Evolutionary conservation across 2,888 invertebrate species (phyloP), one percentile per base, ranked within the genome.

Genomic region (Dryococelus australis): DNA sequence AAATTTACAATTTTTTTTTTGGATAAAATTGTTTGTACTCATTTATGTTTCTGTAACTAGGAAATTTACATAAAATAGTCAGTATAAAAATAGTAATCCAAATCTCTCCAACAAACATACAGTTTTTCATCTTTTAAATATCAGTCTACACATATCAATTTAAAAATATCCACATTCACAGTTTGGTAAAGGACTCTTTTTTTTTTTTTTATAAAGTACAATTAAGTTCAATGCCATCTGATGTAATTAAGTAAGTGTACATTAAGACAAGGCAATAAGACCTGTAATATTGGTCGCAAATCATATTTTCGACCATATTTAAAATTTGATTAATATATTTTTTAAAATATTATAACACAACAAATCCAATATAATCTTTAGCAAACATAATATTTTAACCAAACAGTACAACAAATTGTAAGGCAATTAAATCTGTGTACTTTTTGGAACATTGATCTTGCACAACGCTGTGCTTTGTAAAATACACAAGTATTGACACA

Each of bases 11-110:
- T 35, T 27, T 51, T 27, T 78, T 43, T 35, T 78, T 53, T 27
- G 85, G 28, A 85, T 28, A 65, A 85, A 85, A 85, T 78, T 85
- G 84, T 43, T 43, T 84, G 84, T 84, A 84, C 10, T 84, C 20
- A 43, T 84, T 84, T 84, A 43, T 43, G 26, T 84, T 43, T 43
- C 84, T 43, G 84, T 27, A 43, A 84, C 43, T 84, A 84, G 43
- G 43, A 43, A 65, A 65, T 65, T 24, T 65, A 65, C 65, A 65
- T 65, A 65, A 65, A 65, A 65, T 65, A 8, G 65, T 65, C 65
- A 65, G 65, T 65, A 65, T 65, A 65, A 65, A 65, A 65, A 65
- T 65, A 65, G 65, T 65, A 0, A 65, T 65, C 65, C n/a, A n/a
- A 65, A 65, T 65, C 20, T 65, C 24, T 65, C 2, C 65, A 65